Conservation (phyloP, 2,113 vertebrate species). For the Oryzias woworae region DNA sequence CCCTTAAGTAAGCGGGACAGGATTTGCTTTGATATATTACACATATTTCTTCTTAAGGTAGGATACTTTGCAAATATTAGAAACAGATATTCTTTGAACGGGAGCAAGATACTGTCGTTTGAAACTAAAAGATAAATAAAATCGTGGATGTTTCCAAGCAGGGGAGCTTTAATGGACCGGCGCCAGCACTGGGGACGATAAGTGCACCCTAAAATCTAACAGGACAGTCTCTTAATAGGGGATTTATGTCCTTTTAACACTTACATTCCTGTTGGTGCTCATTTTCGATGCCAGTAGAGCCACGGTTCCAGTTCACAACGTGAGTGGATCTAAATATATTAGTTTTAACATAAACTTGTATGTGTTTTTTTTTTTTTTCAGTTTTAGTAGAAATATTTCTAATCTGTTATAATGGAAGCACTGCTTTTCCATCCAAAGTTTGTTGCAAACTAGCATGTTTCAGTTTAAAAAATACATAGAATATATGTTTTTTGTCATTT, state of each 20-base stretch:
- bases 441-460: too few relatives aligned
- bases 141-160: constrained; percentile 20
- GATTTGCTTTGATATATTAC: constrained; percentile 38
- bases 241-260: constrained; percentile 23
- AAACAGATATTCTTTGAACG: neutral
- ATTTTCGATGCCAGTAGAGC: neutral
- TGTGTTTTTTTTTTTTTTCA: neutral
- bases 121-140: constrained; percentile 17
- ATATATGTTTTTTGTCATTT: too few relatives aligned
- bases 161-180: constrained; percentile 9
- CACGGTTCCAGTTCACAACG: neutral
- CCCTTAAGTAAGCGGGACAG: constrained; percentile 20
- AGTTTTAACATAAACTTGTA: neutral
- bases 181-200: constrained; percentile 16
- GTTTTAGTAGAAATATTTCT: neutral
- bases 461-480: too few relatives aligned
- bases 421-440: too few relatives aligned
- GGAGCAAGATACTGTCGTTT: constrained; percentile 11
- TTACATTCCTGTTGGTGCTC: neutral
- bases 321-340: neutral
- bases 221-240: constrained; percentile 22
- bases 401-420: too few relatives aligned
- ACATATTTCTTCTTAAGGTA: constrained; percentile 58
- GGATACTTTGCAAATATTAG: constrained; percentile 25
- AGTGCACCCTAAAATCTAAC: constrained; percentile 18